Conservation (phyloP, 2,113 vertebrate species). For the Pachycephala philippinensis region DNA sequence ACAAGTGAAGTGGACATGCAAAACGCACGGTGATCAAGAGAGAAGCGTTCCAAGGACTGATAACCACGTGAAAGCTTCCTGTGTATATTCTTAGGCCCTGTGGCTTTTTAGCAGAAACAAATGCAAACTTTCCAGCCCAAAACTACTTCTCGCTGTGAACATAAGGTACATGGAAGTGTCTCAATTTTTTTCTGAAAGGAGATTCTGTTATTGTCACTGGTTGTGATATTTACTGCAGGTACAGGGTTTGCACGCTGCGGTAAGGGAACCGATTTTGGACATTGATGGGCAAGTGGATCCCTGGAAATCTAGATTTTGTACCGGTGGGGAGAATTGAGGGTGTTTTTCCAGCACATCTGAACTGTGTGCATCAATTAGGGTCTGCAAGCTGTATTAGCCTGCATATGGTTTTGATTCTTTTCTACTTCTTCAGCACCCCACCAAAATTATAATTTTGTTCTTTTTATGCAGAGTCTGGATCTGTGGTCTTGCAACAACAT, state of each 20-base stretch:
- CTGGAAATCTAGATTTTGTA: neutral
- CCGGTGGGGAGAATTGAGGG: rapidly evolving
- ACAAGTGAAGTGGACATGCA: neutral
- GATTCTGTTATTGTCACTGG: rapidly evolving
- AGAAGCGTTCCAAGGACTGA: neutral
- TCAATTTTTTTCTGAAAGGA: neutral
- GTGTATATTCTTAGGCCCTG: neutral
- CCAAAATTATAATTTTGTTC: neutral
- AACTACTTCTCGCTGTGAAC: neutral
- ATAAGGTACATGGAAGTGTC: neutral
- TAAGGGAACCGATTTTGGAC: neutral
- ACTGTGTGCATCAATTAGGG: neutral
- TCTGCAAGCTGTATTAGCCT: neutral
- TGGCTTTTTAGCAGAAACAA: neutral
- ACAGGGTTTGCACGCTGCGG: rapidly evolving
- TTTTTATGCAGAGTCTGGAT: neutral
- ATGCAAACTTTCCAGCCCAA: neutral
- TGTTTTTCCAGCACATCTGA: neutral
- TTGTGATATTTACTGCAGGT: neutral
- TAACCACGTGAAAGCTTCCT: neutral
- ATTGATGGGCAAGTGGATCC: neutral
- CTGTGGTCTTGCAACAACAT: neutral
- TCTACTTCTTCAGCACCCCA: neutral
- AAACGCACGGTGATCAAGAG: neutral
- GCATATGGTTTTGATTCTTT: neutral